Percentiles rank a stretch among this genome's conserved stretches.
phyloP scores from a whole-genome alignment of 2,113 vertebrate species.

The Lipotes vexillifer region DNA sequence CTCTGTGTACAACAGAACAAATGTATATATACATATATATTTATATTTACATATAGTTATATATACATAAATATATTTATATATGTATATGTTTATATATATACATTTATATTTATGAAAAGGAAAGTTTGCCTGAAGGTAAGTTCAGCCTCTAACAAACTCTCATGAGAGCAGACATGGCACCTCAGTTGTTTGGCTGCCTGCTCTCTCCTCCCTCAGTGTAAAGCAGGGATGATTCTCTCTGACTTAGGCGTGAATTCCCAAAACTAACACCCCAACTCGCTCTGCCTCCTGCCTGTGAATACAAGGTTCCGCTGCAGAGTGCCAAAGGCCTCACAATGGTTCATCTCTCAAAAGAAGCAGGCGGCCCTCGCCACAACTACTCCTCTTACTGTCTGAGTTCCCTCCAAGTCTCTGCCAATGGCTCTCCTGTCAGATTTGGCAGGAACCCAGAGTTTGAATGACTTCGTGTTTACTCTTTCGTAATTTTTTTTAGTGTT shows the following conservation, averaged over 20 bases:
- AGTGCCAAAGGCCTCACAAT: constrained; percentile 30
- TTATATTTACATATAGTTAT: no score
- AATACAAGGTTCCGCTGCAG: background rate
- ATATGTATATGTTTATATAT: no score
- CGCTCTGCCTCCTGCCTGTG: constrained; percentile 9
- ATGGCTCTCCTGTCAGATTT: constrained; percentile 17
- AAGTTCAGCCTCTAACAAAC: constrained; percentile 49
- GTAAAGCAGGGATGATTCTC: constrained; percentile 20
- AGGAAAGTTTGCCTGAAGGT: background rate
- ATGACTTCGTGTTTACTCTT: background rate
- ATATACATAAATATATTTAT: no score
- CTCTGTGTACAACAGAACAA: background rate
- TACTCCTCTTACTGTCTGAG: background rate
- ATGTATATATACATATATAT: background rate
- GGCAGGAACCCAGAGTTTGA: constrained; percentile 11
- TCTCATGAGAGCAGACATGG: constrained; percentile 5
- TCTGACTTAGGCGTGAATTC: constrained; percentile 36
- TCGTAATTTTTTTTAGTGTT: background rate
- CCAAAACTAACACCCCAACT: background rate
- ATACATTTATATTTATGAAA: no score
- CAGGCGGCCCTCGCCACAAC: background rate
- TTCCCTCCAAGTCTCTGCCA: background rate
- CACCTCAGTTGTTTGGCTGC: background rate
- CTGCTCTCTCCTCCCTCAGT: background rate
- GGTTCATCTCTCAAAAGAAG: constrained; percentile 56